A percentile compares a stretch with the other conserved stretches of the same genome.
Conservation (phyloP, 2,113 vertebrate genomes). For the Lonchura striata region DNA sequence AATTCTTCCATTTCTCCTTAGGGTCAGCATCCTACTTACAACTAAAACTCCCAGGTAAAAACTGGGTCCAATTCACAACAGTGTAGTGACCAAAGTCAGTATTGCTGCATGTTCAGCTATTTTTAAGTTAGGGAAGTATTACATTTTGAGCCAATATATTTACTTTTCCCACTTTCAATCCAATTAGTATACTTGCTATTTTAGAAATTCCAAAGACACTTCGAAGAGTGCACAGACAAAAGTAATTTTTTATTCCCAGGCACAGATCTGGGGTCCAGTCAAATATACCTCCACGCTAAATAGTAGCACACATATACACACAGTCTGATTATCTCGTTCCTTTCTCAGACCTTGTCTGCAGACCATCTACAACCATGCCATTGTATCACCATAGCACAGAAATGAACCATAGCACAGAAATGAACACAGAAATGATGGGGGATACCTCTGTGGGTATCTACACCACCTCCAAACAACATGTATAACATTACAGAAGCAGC, state of each 20-base stretch:
- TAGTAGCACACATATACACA: background rate
- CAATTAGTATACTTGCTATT: background rate
- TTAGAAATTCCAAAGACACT: background rate
- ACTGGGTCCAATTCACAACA: background rate
- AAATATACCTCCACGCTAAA: background rate
- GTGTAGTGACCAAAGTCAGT: background rate
- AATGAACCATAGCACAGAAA: fast-evolving
- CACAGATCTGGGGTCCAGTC: background rate
- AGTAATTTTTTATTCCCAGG: background rate
- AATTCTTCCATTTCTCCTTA: background rate
- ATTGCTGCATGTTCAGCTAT: background rate
- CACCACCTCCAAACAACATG: background rate
- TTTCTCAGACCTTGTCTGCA: background rate
- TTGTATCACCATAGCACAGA: background rate
- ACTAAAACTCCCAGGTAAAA: background rate
- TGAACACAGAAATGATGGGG: fast-evolving
- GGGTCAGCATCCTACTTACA: background rate
- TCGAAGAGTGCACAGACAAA: background rate
- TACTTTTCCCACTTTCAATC: background rate
- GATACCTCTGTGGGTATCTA: background rate
- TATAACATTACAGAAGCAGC: background rate
- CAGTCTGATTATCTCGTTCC: background rate
- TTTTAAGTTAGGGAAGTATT: background rate
- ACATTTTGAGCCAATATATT: background rate
- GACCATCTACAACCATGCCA: background rate